phyloP scores from a whole-genome alignment of 2,113 vertebrate species.

The Dendropsophus ebraccatus region DNA sequence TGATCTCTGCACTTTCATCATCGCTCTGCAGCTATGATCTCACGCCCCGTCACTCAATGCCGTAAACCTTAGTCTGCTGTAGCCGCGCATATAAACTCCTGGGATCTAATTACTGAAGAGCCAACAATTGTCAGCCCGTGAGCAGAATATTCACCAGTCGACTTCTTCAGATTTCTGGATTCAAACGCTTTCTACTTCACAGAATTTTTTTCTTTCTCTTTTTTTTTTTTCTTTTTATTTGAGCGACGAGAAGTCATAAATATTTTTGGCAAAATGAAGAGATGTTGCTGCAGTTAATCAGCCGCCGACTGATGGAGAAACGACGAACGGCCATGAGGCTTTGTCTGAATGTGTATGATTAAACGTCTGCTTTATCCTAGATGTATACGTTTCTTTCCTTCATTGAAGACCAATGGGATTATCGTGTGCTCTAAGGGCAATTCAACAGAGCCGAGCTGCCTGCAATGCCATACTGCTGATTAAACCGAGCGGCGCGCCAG shows the following conservation, averaged over 20 bases:
- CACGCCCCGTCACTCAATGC: neutral
- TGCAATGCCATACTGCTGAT: neutral
- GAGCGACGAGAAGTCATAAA: neutral
- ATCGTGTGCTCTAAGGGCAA: neutral
- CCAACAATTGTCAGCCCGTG: conserved; percentile 4
- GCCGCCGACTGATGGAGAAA: neutral
- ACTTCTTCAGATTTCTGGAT: conserved; percentile 3
- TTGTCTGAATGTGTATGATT: neutral
- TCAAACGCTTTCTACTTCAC: neutral
- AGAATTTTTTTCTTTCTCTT: neutral
- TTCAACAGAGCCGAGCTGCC: neutral
- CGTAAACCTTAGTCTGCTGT: neutral
- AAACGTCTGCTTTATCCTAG: neutral
- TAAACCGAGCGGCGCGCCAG: neutral
- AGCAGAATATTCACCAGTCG: conserved; percentile 27
- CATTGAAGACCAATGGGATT: conserved; percentile 7
- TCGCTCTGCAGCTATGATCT: conserved; percentile 1
- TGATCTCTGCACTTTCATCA: neutral
- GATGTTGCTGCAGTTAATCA: neutral
- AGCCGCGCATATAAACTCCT: neutral
- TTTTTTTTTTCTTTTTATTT: neutral
- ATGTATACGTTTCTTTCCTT: neutral
- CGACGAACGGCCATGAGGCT: neutral
- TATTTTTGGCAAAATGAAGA: neutral
- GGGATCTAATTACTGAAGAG: conserved; percentile 43